Evolutionary conservation across 2,888 invertebrate genomes (phyloP).

Genomic region (Diaperis boleti): DNA sequence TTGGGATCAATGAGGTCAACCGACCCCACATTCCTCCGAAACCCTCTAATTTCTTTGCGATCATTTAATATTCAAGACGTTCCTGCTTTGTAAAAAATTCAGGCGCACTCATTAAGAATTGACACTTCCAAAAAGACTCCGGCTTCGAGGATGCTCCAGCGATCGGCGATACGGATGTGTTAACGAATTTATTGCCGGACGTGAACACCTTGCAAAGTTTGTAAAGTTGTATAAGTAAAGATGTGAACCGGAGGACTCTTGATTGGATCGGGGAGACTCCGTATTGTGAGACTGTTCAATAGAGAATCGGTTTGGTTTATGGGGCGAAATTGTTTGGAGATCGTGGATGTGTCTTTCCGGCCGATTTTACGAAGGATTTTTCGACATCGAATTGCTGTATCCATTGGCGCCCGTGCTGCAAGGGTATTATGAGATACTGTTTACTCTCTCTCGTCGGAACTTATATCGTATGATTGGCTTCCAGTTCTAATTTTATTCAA

Average conservation of each 20-base stretch:
- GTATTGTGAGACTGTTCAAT: background rate
- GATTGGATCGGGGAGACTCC: background rate
- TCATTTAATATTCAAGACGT: conserved; percentile 1
- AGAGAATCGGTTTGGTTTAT: background rate
- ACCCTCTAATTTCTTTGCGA: background rate
- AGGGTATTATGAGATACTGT: background rate
- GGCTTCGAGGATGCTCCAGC: background rate
- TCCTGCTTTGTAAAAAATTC: conserved; percentile 5
- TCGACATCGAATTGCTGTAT: background rate
- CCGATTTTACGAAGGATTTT: too few relatives aligned
- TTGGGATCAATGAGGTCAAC: too few relatives aligned
- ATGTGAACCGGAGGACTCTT: background rate
- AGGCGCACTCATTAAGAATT: conserved; percentile 10
- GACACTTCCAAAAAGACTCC: background rate
- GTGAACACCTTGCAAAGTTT: conserved; percentile 11
- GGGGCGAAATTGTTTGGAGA: background rate
- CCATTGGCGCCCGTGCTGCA: conserved; percentile 2
- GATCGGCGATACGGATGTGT: conserved; percentile 7
- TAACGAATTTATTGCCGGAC: conserved; percentile 16
- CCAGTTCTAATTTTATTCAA: too few relatives aligned
- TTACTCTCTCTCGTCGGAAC: too few relatives aligned
- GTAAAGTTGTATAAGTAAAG: background rate
- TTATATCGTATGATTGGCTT: too few relatives aligned
- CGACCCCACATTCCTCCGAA: too few relatives aligned
- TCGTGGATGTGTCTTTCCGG: too few relatives aligned